A percentile compares a stretch with the other conserved stretches of the same genome.
These are phyloP conservation scores for Drosophila lacicola DNA, from an alignment of 2,888 invertebrate species.

Conservation along the genomic window DNA sequence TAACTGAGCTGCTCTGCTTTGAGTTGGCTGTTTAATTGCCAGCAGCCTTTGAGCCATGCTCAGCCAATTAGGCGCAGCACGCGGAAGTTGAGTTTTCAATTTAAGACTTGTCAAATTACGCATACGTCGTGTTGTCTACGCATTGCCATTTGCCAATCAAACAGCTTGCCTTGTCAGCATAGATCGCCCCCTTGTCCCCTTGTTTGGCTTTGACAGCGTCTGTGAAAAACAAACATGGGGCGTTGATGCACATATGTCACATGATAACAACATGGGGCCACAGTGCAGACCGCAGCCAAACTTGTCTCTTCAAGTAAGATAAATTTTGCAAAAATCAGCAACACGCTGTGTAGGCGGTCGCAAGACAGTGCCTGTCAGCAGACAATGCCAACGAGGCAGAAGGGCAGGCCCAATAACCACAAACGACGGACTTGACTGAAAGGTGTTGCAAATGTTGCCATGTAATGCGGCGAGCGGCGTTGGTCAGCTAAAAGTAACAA, in stretches of 20 bases:
- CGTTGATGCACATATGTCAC: slow-evolving; percentile 83
- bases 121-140: slow-evolving; percentile 67
- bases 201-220: slow-evolving; percentile 37
- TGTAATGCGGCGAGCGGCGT: slow-evolving; percentile 65
- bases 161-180: slow-evolving; percentile 72
- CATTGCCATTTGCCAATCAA: slow-evolving; percentile 78
- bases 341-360: slow-evolving; percentile 73
- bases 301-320: slow-evolving; percentile 67
- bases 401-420: slow-evolving; percentile 37
- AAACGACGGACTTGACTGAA: slow-evolving; percentile 61
- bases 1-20: slow-evolving; percentile 31
- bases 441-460: slow-evolving; percentile 78
- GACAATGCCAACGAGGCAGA: slow-evolving; percentile 28
- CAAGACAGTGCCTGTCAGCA: slow-evolving; percentile 29
- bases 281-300: slow-evolving; percentile 21
- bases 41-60: slow-evolving; percentile 52
- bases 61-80: slow-evolving; percentile 79
- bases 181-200: slow-evolving; percentile 52
- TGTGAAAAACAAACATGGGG: slow-evolving; percentile 70
- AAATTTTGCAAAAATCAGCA: slow-evolving; percentile 82
- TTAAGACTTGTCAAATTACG: slow-evolving; percentile 75
- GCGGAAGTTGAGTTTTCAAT: slow-evolving; percentile 68
- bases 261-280: slow-evolving; percentile 79
- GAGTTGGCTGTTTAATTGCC: slow-evolving; percentile 74
- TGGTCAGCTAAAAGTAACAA: slow-evolving; percentile 31